A percentile compares a stretch with the other conserved stretches of the same genome.
These are phyloP conservation scores for Lithophane semibrunnea DNA, from an alignment of 2,888 invertebrate genomes.

Conservation along the genomic window DNA sequence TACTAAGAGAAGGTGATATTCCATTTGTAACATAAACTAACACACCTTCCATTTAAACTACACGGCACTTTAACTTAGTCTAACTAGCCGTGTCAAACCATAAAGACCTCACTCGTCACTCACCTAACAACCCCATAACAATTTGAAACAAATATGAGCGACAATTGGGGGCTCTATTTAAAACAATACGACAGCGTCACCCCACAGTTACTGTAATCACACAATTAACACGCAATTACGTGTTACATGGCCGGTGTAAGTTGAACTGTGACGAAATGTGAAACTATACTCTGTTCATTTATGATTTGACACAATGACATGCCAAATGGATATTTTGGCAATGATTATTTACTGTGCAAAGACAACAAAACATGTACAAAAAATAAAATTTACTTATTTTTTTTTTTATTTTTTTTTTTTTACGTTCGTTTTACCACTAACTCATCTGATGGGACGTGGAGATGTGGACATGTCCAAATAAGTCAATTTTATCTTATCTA, in stretches of 20 bases:
- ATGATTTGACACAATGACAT: not conserved
- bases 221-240: slow-evolving; percentile 60
- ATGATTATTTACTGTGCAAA: not conserved
- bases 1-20: not conserved
- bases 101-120: slow-evolving; percentile 18
- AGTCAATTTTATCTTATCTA: not conserved
- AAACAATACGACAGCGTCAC: slow-evolving; percentile 60
- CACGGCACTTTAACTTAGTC: slow-evolving; percentile 15
- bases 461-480: not conserved
- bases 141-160: slow-evolving; percentile 53
- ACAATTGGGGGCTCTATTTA: slow-evolving; percentile 46
- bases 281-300: not conserved
- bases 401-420: no score
- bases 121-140: slow-evolving; percentile 31
- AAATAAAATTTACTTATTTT: not conserved
- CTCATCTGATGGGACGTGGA: not conserved
- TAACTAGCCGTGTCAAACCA: slow-evolving; percentile 35
- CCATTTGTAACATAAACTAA: slow-evolving; percentile 30
- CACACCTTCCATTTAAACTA: slow-evolving; percentile 8
- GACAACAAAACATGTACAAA: not conserved
- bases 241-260: slow-evolving; percentile 4
- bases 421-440: not conserved
- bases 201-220: slow-evolving; percentile 58
- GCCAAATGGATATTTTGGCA: not conserved
- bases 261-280: not conserved